Conservation (phyloP, 2,888 invertebrate species). For the Amphipoea lucens region DNA sequence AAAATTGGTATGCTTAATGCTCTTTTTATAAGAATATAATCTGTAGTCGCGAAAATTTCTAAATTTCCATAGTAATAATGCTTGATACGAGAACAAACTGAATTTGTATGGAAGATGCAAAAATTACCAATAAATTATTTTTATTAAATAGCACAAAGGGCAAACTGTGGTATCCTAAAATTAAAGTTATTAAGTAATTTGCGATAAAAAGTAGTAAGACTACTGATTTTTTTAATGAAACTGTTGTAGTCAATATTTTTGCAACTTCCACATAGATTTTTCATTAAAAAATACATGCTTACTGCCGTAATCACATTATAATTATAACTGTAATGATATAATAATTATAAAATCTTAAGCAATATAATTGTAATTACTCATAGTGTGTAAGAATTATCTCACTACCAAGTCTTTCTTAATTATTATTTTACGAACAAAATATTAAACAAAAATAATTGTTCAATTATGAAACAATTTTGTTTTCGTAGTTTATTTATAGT, state of each 20-base stretch:
- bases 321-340: constrained; percentile 72
- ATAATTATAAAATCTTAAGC: constrained; percentile 80
- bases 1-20: constrained; percentile 88
- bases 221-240: constrained; percentile 42
- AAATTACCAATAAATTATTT: constrained; percentile 24
- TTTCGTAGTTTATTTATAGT: constrained; percentile 67
- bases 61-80: constrained; percentile 79
- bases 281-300: constrained; percentile 65
- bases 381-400: constrained; percentile 71
- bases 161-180: constrained; percentile 37
- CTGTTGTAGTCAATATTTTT: constrained; percentile 51
- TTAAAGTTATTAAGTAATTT: constrained; percentile 31
- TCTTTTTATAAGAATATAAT: constrained; percentile 78
- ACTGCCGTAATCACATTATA: constrained; percentile 71
- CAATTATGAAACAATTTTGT: constrained; percentile 45
- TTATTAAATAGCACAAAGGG: constrained; percentile 32
- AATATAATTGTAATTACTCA: constrained; percentile 83
- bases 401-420: constrained; percentile 74
- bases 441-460: constrained; percentile 49
- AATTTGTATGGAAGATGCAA: constrained; percentile 67
- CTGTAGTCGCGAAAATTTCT: constrained; percentile 82
- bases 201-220: constrained; percentile 52
- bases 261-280: constrained; percentile 64
- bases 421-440: constrained; percentile 57
- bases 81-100: constrained; percentile 57